phyloP scores from a whole-genome alignment of 2,797 vertebrate genomes.

The Pachyuromys duprasi region DNA sequence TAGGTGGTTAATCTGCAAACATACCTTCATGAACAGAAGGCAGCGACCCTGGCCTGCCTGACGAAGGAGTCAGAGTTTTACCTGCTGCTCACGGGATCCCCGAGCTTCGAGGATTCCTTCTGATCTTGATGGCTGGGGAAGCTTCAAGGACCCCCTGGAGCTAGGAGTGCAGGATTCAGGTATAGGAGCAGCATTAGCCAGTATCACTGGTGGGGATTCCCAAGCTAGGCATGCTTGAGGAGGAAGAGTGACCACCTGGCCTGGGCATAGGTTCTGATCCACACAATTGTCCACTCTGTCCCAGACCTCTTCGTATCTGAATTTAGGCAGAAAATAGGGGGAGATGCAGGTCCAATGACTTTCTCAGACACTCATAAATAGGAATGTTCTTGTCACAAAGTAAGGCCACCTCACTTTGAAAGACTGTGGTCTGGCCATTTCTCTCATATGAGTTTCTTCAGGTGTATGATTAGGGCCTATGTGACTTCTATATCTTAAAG shows the following conservation, averaged over 20 bases:
- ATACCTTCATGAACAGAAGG: background rate
- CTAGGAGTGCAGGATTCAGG: background rate
- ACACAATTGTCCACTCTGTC: background rate
- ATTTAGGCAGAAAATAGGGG: background rate
- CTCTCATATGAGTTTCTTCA: background rate
- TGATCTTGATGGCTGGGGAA: background rate
- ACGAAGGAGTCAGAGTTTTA: background rate
- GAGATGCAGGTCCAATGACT: background rate
- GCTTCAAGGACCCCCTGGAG: background rate
- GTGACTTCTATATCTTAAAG: background rate
- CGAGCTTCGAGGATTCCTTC: background rate
- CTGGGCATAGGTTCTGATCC: background rate
- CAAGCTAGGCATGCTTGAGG: background rate
- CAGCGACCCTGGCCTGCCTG: background rate
- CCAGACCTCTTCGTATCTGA: background rate
- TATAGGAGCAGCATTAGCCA: background rate
- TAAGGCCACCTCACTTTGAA: background rate
- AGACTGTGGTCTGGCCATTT: background rate
- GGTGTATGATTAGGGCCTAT: background rate
- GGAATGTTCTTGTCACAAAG: background rate
- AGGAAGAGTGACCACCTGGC: background rate
- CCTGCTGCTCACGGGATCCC: accelerated
- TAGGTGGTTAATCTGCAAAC: background rate
- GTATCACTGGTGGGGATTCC: background rate
- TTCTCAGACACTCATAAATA: background rate